phyloP scores from a whole-genome alignment of 1,140 invertebrate species.

The Anoplophora glabripennis region DNA sequence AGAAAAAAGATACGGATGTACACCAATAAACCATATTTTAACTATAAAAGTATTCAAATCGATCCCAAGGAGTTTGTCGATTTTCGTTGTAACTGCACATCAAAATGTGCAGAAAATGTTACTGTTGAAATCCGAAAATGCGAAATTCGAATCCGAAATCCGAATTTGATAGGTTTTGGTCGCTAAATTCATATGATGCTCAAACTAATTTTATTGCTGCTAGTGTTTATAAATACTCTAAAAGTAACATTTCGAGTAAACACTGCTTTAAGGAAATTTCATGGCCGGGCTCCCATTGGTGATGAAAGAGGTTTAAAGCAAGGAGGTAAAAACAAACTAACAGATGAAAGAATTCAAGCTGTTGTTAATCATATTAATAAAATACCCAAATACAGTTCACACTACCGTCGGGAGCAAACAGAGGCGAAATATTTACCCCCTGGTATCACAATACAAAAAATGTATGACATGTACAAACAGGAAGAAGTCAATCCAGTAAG shows the following conservation, averaged over 20 bases:
- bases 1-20: too few species aligned
- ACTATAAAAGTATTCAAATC: too few species aligned
- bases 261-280: too few species aligned
- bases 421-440: not conserved
- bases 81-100: too few species aligned
- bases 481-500: slow-evolving; percentile 14
- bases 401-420: not conserved
- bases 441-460: slow-evolving; percentile 17
- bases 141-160: too few species aligned
- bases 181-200: slow-evolving; percentile 15
- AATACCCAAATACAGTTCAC: slow-evolving; percentile 2
- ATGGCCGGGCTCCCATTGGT: too few species aligned
- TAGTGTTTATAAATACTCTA: slow-evolving; percentile 10
- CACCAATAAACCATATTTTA: too few species aligned
- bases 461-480: slow-evolving; percentile 16
- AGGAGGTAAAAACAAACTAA: slow-evolving; percentile 2
- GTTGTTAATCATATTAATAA: slow-evolving; percentile 8
- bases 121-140: slow-evolving; percentile 8
- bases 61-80: too few species aligned
- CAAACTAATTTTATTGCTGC: slow-evolving; percentile 16
- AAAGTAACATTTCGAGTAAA: slow-evolving; percentile 1
- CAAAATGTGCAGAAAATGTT: slow-evolving; percentile 12
- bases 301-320: slow-evolving; percentile 6
- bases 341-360: not conserved
- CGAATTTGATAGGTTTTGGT: slow-evolving; percentile 13